A percentile compares a stretch with the other conserved stretches of the same genome.
These are phyloP conservation scores for Tipula helvola DNA, from an alignment of 2,888 invertebrate genomes.

Conservation along the genomic window DNA sequence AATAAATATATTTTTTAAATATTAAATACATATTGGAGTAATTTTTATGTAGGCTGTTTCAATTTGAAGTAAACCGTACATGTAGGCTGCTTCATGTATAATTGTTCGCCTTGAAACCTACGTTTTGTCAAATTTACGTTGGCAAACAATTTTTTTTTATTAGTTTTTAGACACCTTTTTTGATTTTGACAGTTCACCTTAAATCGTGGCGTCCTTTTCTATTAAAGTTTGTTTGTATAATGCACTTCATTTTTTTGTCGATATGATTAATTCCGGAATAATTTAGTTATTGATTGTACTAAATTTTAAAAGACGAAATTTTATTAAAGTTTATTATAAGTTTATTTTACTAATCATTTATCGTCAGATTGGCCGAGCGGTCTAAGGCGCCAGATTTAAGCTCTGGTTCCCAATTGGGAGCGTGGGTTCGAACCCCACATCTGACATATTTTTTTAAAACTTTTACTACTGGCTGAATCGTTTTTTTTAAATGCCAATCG, in stretches of 20 bases:
- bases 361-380: constrained; percentile 11
- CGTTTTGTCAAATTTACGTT: too few relatives aligned
- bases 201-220: too few relatives aligned
- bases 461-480: too few relatives aligned
- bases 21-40: neutral
- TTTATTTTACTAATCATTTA: neutral
- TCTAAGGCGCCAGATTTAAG: constrained; percentile 12
- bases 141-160: too few relatives aligned
- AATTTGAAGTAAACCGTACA: neutral
- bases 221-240: too few relatives aligned
- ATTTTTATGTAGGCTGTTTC: neutral
- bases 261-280: too few relatives aligned
- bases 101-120: neutral
- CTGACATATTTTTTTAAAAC: neutral
- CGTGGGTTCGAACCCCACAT: constrained; percentile 11
- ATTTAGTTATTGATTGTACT: too few relatives aligned
- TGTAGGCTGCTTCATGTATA: neutral
- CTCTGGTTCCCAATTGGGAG: constrained; percentile 11
- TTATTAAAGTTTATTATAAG: neutral
- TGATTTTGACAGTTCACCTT: too few relatives aligned
- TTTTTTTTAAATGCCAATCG: too few relatives aligned
- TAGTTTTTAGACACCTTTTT: too few relatives aligned
- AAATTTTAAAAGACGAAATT: too few relatives aligned
- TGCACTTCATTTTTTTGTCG: too few relatives aligned
- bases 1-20: neutral